Percentiles rank a stretch among this genome's conserved stretches.
Evolutionary conservation across 2,797 vertebrate genomes (phyloP).

Genomic region (Varecia variegata): DNA sequence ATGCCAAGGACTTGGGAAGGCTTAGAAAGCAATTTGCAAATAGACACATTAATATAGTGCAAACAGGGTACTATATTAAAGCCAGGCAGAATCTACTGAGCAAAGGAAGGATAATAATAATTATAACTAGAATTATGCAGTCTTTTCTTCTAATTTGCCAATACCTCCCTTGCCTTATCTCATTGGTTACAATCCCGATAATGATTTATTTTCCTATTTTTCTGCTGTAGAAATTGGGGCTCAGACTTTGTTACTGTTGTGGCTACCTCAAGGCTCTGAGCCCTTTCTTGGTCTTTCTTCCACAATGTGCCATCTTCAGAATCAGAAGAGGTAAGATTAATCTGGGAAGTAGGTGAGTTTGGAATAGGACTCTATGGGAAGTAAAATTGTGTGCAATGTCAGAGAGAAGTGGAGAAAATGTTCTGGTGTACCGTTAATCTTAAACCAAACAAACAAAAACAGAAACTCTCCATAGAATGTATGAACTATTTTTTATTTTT

Average conservation of each 20-base stretch:
- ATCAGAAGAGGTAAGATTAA: neutral
- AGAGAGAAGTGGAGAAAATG: neutral
- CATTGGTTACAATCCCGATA: neutral
- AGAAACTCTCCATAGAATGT: neutral
- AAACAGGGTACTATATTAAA: conserved; percentile 57
- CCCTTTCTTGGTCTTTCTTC: neutral
- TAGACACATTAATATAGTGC: conserved; percentile 54
- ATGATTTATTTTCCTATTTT: neutral
- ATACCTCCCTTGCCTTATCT: conserved; percentile 1
- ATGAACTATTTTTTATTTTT: neutral
- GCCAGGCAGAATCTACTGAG: neutral
- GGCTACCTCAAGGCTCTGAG: neutral
- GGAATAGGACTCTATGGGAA: neutral
- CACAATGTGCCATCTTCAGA: neutral
- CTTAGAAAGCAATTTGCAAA: conserved; percentile 70
- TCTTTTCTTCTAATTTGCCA: conserved; percentile 60
- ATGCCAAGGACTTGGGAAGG: conserved; percentile 36
- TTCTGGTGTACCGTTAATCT: neutral
- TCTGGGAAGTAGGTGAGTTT: neutral
- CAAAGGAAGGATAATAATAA: conserved; percentile 53
- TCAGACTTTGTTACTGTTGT: neutral
- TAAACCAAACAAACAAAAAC: neutral
- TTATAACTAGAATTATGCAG: conserved; percentile 23
- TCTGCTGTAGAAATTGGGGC: neutral
- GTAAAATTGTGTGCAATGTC: neutral